Evolutionary conservation across 2,113 vertebrate species (phyloP), one percentile per base, ranked within the genome.

Genomic region (Alligator sinensis): DNA sequence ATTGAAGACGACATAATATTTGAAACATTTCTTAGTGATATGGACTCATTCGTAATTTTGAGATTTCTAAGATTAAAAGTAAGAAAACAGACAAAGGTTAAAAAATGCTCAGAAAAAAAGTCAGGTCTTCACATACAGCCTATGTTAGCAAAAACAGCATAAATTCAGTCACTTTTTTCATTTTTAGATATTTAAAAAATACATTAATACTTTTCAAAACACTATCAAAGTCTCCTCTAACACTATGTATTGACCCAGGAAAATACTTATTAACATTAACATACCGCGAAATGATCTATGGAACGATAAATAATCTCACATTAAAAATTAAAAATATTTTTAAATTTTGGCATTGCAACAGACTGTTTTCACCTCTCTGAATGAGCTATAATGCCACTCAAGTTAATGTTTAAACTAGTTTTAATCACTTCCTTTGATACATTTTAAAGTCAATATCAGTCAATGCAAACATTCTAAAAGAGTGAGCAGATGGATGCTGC

Each of bases 401-500:
- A 96, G 98, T 98, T 98, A 98, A 98, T 98, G 90, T 98, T 98
- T 98, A 98, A 98, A 97, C 97, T 94, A 61, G 54, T 92, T 98
- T 98, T 98, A 98, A 98, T 98, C 97, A 98, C 89, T 93, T 97
- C 97, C 97, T 98, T 96, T 97, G 95, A 96, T 97, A 97, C 96
- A 97, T 97, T 96, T 97, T 87, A 92, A 96, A 97, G 97, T 97
- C 96, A 95, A 63, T 98, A 98, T 97, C 97, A 96, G 98, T 97
- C 94, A 98, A 94, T 63, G 97, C 97, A 98, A 98, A 98, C 97
- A 98, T 80, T 97, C 91, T 97, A 88, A 97, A 95, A 96, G 91
- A 92, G 89, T 34, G 94, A 98, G 98, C 98, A 99, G 98, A 99
- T 99, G 98, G 98, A 98, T 94, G 96, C 93, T 97, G 95, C 81